These are phyloP conservation scores for Odontocolon sp. DNA, from an alignment of 2,888 invertebrate genomes.

Conservation along the genomic window DNA sequence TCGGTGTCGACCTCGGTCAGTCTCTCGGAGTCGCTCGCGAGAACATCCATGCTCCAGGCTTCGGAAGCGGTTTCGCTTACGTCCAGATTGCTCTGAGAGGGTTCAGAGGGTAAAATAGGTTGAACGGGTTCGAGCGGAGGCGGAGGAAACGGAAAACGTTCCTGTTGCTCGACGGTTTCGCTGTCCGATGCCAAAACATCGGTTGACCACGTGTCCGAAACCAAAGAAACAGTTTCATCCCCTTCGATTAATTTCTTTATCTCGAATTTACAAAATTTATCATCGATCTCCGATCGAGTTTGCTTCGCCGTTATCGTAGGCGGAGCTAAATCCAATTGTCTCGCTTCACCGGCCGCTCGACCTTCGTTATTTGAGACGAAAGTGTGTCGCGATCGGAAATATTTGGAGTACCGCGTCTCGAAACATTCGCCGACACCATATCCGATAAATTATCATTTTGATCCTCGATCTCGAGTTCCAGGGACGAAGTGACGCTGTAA, in stretches of 20 bases:
- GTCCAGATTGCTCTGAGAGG: slow-evolving; percentile 84
- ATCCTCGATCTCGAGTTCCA: slow-evolving; percentile 93
- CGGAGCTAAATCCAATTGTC: slow-evolving; percentile 78
- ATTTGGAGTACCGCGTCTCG: slow-evolving; percentile 95
- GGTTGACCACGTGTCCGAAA: slow-evolving; percentile 99
- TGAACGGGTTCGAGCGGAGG: slow-evolving; percentile 78
- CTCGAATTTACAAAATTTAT: slow-evolving; percentile 99
- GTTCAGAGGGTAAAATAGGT: slow-evolving; percentile 78
- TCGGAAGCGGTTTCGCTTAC: slow-evolving; percentile 97
- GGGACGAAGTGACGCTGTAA: slow-evolving; percentile 95
- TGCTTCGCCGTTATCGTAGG: slow-evolving; percentile 82
- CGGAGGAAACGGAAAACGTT: slow-evolving; percentile 80
- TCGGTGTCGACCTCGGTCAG: slow-evolving; percentile 92
- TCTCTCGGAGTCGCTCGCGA: slow-evolving; percentile 95
- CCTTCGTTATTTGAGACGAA: slow-evolving; percentile 91
- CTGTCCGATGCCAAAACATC: slow-evolving; percentile 98
- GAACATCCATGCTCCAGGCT: slow-evolving; percentile 98
- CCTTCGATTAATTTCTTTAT: slow-evolving; percentile 88
- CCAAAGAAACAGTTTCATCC: slow-evolving; percentile 97
- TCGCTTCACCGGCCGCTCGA: slow-evolving; percentile 78
- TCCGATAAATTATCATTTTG: slow-evolving; percentile 97
- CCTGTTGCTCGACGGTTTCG: slow-evolving; percentile 93
- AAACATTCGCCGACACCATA: slow-evolving; percentile 98
- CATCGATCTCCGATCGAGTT: slow-evolving; percentile 97
- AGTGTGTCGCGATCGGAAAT: slow-evolving; percentile 98